phyloP scores from a whole-genome alignment of 1,140 invertebrate genomes.

The Drosophila biarmipes region DNA sequence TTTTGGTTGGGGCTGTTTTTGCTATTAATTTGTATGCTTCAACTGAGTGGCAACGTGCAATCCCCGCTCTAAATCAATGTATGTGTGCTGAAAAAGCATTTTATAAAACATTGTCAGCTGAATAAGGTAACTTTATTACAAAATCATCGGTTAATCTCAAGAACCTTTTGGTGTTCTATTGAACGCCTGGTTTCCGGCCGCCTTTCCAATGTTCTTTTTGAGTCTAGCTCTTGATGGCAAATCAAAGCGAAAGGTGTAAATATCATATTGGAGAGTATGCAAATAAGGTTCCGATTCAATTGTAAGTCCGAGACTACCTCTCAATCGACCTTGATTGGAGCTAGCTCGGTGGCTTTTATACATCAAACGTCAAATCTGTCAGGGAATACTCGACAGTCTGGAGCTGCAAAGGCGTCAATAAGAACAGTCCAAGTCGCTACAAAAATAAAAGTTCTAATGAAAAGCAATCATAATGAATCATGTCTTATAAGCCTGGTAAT shows the following conservation, averaged over 20 bases:
- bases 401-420: background rate
- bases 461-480: background rate
- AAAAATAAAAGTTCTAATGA: too few relatives aligned
- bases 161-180: background rate
- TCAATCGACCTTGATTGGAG: background rate
- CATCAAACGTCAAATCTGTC: constrained; percentile 34
- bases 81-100: too few relatives aligned
- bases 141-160: background rate
- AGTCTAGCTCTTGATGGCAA: constrained; percentile 18
- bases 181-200: too few relatives aligned
- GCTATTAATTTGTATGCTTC: too few relatives aligned
- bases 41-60: too few relatives aligned
- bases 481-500: background rate
- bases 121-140: background rate
- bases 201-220: background rate
- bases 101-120: too few relatives aligned
- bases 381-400: background rate
- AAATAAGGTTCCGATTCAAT: constrained; percentile 1
- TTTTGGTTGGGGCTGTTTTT: too few relatives aligned
- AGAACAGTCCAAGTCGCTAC: too few relatives aligned
- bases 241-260: background rate
- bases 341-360: constrained; percentile 35
- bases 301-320: constrained; percentile 24
- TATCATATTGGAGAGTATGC: background rate
- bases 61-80: too few relatives aligned